Base-by-base conservation (phyloP, 2,888 invertebrate species). In the Chydorus sphaericus region DNA sequence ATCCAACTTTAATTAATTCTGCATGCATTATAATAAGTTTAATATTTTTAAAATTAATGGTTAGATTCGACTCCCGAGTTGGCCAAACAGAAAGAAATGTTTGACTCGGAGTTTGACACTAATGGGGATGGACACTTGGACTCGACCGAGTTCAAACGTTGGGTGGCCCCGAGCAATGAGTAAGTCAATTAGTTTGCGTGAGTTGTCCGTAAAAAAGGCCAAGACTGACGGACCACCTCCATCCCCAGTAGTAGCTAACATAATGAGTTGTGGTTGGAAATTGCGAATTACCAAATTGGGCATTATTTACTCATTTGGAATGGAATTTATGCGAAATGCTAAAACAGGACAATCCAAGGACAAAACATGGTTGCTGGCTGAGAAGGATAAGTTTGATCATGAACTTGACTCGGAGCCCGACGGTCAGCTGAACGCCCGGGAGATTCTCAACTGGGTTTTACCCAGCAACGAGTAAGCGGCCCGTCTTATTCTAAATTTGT, bases 381-480 rank as follows among this genome's bases (percentile, higher is more conserved):
- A 87, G 67, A 85, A 85, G 68, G 83, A 85, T 55, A 85, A 83
- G 68, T 93, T 92, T 71, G 86, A 87, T 68, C 74, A 81, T 61
- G 89, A 90, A 55, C 83, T 83, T 66, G 97, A 98, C 71, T 73
- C 75, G 54, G 81, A 96, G 72, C 72, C 76, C 18, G 91, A 97
- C 74, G 92, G 93, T 0, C 71, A 77, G 60, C 74, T 97, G 48
- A 80, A 81, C 64, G 75, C 77, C 1, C 74, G 76, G 56, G 97
- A 98, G 75, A 81, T 97, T 55, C 73, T 82, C 38, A 76, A 79
- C 1, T 98, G 96, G 97, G 78, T 91, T 60, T 81, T 92, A 38
- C 93, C 93, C 0, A 86, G 87, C 66, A 90, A 89, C 69, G 82
- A 84, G 86, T 86, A 68, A 78, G 82, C 75, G n/a, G n/a, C n/a